These are phyloP conservation scores for Vultur gryphus DNA, from an alignment of 2,797 vertebrate genomes.

Conservation along the genomic window DNA sequence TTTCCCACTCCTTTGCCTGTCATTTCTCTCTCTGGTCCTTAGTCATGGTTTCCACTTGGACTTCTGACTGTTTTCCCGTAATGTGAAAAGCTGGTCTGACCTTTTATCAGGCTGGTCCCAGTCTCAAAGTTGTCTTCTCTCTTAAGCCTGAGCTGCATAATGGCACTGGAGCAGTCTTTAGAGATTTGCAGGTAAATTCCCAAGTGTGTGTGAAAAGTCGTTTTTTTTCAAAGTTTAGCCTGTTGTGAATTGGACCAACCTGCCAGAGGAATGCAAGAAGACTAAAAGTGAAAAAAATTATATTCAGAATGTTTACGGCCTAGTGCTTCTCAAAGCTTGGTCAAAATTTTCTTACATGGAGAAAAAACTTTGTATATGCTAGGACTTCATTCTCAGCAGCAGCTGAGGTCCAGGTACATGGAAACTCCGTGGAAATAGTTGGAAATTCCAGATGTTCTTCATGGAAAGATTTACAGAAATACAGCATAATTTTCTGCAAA, in stretches of 20 bases:
- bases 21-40: background rate
- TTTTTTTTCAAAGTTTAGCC: background rate
- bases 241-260: background rate
- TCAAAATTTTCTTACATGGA: background rate
- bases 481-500: background rate
- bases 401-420: background rate
- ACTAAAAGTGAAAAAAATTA: background rate
- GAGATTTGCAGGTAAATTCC: background rate
- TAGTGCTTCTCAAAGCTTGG: background rate
- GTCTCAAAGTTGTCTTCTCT: background rate
- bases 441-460: background rate
- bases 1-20: background rate
- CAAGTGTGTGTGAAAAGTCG: background rate
- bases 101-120: background rate
- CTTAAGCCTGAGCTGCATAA: background rate
- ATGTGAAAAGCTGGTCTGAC: background rate
- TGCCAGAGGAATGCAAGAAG: background rate
- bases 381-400: background rate
- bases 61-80: background rate
- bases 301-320: background rate
- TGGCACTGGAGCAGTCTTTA: background rate
- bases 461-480: background rate
- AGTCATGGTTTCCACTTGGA: background rate
- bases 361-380: background rate
- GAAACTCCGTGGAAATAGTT: background rate